phyloP scores from a whole-genome alignment of 2,113 vertebrate species.

The Natator depressus region DNA sequence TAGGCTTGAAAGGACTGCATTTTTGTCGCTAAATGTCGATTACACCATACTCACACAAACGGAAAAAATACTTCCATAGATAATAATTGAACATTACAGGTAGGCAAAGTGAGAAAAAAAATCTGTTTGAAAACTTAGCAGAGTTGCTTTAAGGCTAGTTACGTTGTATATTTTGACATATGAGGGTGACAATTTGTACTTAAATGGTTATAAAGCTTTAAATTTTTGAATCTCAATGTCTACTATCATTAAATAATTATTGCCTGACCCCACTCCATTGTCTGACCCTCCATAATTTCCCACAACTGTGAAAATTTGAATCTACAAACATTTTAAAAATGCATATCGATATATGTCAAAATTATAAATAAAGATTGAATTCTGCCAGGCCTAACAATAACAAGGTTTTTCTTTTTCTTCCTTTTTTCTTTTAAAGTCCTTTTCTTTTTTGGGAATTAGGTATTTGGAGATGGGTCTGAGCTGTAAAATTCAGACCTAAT shows the following conservation, averaged over 20 bases:
- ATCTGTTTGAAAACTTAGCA: neutral
- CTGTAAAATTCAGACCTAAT: neutral
- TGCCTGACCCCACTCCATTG: neutral
- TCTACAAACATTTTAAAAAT: neutral
- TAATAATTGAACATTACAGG: neutral
- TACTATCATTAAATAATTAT: neutral
- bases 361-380: neutral
- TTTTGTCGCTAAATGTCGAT: neutral
- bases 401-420: neutral
- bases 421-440: neutral
- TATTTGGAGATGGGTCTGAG: neutral
- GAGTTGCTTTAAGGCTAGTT: neutral
- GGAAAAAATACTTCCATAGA: neutral
- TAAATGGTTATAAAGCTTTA: neutral
- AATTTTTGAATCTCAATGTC: neutral
- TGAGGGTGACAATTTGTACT: neutral
- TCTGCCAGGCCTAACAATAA: neutral
- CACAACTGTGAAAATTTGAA: neutral
- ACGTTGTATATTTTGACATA: neutral
- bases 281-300: neutral
- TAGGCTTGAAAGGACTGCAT: neutral
- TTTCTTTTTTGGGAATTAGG: slow-evolving; percentile 28
- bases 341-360: neutral
- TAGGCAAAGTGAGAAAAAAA: rapidly evolving
- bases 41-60: neutral